phyloP scores from a whole-genome alignment of 2,797 vertebrate species.

The Phylloscopus collybita region DNA sequence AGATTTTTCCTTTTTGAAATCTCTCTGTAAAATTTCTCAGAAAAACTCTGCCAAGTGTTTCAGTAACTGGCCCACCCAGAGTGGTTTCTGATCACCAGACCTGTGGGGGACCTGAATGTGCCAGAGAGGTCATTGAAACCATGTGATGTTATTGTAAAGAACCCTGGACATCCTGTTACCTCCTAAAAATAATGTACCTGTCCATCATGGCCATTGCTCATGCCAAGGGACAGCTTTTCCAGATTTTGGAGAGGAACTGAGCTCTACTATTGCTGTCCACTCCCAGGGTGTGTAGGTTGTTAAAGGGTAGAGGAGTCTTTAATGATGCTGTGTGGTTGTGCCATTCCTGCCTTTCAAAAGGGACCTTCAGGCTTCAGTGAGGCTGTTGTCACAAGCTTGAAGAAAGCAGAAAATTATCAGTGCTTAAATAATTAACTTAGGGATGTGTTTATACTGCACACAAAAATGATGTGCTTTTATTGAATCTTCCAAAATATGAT shows the following conservation, averaged over 20 bases:
- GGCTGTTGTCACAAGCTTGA: neutral
- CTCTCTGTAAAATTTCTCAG: neutral
- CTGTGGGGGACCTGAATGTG: neutral
- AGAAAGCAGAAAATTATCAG: neutral
- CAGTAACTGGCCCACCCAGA: neutral
- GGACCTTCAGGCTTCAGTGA: neutral
- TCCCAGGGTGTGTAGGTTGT: neutral
- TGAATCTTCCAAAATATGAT: neutral
- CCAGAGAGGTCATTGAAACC: neutral
- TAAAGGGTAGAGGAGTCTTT: neutral
- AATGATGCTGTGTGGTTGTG: accelerated
- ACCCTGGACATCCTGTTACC: neutral
- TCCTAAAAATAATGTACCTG: neutral
- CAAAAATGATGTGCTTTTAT: neutral
- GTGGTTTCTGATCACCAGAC: neutral
- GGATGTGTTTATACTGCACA: neutral
- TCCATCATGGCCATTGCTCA: neutral
- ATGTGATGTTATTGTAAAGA: neutral
- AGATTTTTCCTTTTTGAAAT: neutral
- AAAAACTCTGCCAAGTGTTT: neutral
- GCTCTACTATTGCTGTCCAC: accelerated
- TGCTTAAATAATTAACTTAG: neutral
- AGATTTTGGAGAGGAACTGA: neutral
- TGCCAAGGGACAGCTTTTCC: neutral
- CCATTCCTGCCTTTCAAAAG: neutral